Percentiles rank a stretch among this genome's conserved stretches.
phyloP scores from a whole-genome alignment of 30 jellyfish, hydroid and myxozoan genomes.

The Sanderia malayensis region DNA sequence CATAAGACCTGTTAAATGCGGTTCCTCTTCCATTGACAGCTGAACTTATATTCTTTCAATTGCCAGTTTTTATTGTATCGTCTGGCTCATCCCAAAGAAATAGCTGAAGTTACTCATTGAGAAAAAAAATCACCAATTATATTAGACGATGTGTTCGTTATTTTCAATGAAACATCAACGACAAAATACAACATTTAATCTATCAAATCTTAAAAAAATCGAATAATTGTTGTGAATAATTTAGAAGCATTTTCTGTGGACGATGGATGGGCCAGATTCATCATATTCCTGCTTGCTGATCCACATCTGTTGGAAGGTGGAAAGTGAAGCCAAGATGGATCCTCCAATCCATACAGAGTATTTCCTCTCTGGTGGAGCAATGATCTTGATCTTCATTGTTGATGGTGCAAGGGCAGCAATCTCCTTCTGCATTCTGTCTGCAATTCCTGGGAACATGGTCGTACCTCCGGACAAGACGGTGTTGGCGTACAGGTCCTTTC shows the following conservation, averaged over 20 bases:
- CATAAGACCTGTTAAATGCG: no score
- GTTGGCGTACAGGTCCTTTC: conserved; percentile 99
- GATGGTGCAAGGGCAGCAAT: conserved; percentile 99
- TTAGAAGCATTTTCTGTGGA: conserved; percentile 99
- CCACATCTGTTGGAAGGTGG: conserved; percentile 99
- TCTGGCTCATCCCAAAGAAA: no score
- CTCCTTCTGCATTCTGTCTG: conserved; percentile 99
- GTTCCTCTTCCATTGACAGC: no score
- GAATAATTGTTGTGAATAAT: no score
- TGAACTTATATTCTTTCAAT: no score
- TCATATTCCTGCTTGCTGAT: conserved; percentile 99
- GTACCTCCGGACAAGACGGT: conserved; percentile 99
- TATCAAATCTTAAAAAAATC: neutral
- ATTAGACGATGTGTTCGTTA: neutral
- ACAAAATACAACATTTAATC: neutral
- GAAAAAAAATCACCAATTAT: neutral
- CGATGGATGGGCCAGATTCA: conserved; percentile 99
- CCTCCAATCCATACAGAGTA: conserved; percentile 99
- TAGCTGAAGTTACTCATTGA: no score
- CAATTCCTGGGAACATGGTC: conserved; percentile 99
- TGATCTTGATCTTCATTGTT: conserved; percentile 99
- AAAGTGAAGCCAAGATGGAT: conserved; percentile 99
- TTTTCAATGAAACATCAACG: neutral
- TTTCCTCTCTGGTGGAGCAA: conserved; percentile 99
- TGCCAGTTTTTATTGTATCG: no score